Conservation (phyloP, 2,113 vertebrate species). For the Anseranas semipalmata region DNA sequence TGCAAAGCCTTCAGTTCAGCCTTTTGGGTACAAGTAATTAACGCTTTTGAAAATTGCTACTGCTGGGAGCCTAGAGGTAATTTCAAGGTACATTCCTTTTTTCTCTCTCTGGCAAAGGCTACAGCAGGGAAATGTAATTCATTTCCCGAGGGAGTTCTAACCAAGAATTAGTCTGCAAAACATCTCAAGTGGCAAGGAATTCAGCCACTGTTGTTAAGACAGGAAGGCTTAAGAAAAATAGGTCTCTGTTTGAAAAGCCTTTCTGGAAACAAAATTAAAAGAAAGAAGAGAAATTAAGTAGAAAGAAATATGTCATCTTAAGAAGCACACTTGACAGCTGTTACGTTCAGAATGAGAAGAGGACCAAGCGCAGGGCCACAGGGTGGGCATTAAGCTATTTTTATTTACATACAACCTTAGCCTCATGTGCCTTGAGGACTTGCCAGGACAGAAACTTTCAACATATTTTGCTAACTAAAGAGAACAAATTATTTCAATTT, state of each 20-base stretch:
- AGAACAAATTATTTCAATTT: not conserved
- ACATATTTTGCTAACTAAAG: not conserved
- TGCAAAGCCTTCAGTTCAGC: not conserved
- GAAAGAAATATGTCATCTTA: not conserved
- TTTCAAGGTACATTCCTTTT: not conserved
- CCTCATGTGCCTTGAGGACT: not conserved
- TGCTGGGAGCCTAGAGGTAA: not conserved
- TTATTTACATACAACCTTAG: not conserved
- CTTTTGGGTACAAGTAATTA: not conserved
- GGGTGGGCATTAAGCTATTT: not conserved
- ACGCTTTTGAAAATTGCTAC: not conserved
- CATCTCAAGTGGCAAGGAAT: not conserved
- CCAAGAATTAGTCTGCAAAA: not conserved
- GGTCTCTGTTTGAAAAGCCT: not conserved
- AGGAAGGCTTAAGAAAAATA: slow-evolving; percentile 4
- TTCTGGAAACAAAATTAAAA: not conserved
- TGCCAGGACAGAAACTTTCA: not conserved
- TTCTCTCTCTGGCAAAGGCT: not conserved
- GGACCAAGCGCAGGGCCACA: not conserved
- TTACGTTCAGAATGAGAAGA: not conserved
- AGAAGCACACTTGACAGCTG: not conserved
- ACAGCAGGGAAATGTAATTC: not conserved
- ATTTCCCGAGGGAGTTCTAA: not conserved
- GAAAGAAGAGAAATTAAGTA: not conserved
- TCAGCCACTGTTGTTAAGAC: not conserved